Percentiles rank a stretch among this genome's conserved stretches.
Evolutionary conservation across 2,888 invertebrate species (phyloP).

Genomic region (Dugesia japonica): DNA sequence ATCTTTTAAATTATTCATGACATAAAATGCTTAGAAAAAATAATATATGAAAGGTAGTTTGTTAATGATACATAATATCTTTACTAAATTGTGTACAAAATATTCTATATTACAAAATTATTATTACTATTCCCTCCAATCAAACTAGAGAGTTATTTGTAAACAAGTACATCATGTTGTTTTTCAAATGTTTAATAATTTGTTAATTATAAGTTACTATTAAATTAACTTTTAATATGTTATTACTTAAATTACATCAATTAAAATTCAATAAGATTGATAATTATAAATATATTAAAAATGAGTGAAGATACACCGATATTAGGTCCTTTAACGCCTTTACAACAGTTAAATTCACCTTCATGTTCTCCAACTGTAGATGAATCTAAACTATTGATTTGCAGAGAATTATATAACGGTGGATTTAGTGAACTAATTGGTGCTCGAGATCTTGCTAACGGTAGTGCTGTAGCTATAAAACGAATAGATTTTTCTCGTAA

Average conservation of each 20-base stretch:
- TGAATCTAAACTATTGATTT: not conserved
- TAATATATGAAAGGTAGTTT: no score
- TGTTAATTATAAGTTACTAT: no score
- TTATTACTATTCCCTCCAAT: no score
- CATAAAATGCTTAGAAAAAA: no score
- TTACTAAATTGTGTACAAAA: no score
- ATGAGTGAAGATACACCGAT: not conserved
- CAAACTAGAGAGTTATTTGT: no score
- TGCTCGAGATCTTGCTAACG: not conserved
- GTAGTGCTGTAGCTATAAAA: not conserved
- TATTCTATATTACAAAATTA: no score
- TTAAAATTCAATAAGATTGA: not conserved
- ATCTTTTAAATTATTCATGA: no score
- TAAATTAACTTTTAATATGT: not conserved
- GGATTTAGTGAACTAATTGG: slow-evolving; percentile 1
- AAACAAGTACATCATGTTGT: not conserved
- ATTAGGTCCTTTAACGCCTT: not conserved
- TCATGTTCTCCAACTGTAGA: not conserved
- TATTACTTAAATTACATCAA: not conserved
- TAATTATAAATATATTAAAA: not conserved
- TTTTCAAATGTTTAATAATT: no score
- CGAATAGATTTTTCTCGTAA: not conserved
- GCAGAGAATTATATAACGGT: not conserved
- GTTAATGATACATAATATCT: no score
- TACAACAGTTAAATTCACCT: not conserved